Percentiles rank a stretch among this genome's conserved stretches.
phyloP scores from a whole-genome alignment of 2,888 invertebrate genomes.

The Melikaiella ostensackeni region DNA sequence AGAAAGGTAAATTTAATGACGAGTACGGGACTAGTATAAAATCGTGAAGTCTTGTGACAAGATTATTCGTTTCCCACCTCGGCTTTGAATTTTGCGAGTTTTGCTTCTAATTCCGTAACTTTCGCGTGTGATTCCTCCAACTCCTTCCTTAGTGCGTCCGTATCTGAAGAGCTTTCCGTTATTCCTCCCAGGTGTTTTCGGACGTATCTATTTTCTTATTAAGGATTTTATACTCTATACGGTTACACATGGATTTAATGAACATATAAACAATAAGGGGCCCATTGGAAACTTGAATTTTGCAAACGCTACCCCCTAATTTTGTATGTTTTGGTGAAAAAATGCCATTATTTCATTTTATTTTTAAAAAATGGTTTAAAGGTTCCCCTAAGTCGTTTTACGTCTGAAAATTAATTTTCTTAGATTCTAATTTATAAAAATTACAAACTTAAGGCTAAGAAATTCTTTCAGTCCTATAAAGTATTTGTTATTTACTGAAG shows the following conservation, averaged over 20 bases:
- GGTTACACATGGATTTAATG: not conserved
- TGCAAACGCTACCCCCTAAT: too few relatives aligned
- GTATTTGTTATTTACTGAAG: too few relatives aligned
- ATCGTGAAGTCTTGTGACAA: not conserved
- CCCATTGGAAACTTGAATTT: too few relatives aligned
- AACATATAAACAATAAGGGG: not conserved
- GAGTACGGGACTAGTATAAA: constrained; percentile 29
- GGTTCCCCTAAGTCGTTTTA: too few relatives aligned
- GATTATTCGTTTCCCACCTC: constrained; percentile 58
- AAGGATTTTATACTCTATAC: constrained; percentile 49
- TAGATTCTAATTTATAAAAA: too few relatives aligned
- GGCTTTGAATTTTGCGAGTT: constrained; percentile 76
- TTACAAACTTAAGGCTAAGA: too few relatives aligned
- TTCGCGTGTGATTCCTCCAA: constrained; percentile 81
- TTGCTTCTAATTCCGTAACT: constrained; percentile 82
- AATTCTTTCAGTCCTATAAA: too few relatives aligned
- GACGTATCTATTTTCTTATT: constrained; percentile 76
- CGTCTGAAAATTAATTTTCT: too few relatives aligned
- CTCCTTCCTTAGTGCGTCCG: constrained; percentile 77
- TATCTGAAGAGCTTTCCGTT: constrained; percentile 77
- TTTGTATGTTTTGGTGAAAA: too few relatives aligned
- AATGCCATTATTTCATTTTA: too few relatives aligned
- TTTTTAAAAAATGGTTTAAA: too few relatives aligned
- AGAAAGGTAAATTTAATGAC: constrained; percentile 26
- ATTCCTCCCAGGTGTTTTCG: constrained; percentile 78